phyloP scores from a whole-genome alignment of 2,888 invertebrate species.

The Eudasyphora cyanicolor region DNA sequence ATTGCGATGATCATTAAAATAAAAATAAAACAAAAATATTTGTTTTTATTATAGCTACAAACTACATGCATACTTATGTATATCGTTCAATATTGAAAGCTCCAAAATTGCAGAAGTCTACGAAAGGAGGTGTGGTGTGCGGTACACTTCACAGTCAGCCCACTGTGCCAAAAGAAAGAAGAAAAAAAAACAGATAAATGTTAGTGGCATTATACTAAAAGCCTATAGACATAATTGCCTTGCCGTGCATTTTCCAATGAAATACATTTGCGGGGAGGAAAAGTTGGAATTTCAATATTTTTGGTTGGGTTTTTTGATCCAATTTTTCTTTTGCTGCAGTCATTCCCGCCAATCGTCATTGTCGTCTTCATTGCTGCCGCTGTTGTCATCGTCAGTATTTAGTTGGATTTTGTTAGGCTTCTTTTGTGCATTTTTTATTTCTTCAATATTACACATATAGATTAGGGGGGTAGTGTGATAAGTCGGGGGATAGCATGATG shows the following conservation, averaged over 20 bases:
- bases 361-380: background rate
- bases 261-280: background rate
- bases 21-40: background rate
- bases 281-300: conserved; percentile 2
- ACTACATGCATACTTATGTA: background rate
- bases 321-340: background rate
- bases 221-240: background rate
- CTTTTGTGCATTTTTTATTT: conserved; percentile 40
- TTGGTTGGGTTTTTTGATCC: conserved; percentile 9
- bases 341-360: background rate
- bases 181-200: too few relatives aligned
- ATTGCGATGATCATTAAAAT: background rate
- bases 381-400: conserved; percentile 12
- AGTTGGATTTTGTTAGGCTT: conserved; percentile 63
- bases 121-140: background rate
- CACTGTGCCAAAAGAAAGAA: background rate
- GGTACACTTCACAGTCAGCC: background rate
- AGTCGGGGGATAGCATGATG: too few relatives aligned
- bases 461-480: background rate
- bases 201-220: background rate
- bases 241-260: background rate
- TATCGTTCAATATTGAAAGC: too few relatives aligned
- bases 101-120: too few relatives aligned
- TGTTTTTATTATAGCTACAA: background rate
- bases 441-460: background rate